phyloP scores from a whole-genome alignment of 2,797 vertebrate genomes.

The Tangara arthus region DNA sequence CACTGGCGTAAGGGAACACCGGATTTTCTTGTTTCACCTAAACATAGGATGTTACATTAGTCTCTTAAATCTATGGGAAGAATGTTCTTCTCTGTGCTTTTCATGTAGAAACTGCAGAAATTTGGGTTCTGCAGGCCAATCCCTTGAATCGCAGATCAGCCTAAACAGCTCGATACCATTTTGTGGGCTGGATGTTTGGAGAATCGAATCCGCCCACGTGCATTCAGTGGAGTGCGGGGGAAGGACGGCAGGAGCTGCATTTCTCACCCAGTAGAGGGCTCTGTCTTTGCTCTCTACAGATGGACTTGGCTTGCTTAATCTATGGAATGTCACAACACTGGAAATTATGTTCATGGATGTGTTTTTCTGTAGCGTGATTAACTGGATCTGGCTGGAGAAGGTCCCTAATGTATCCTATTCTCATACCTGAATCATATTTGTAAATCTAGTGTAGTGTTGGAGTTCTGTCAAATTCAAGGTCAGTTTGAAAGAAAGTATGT shows the following conservation, averaged over 20 bases:
- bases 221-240: background rate
- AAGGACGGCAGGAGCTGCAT: background rate
- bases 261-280: slow-evolving; percentile 26
- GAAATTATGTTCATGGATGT: background rate
- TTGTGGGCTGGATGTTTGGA: background rate
- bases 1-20: background rate
- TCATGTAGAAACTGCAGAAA: background rate
- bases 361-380: background rate
- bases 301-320: background rate
- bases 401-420: background rate
- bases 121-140: background rate
- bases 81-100: background rate
- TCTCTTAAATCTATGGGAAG: background rate
- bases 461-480: slow-evolving; percentile 44
- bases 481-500: background rate
- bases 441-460: background rate
- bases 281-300: background rate
- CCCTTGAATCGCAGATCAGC: background rate
- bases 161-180: background rate
- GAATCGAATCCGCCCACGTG: background rate
- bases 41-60: background rate
- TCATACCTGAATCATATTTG: slow-evolving; percentile 4
- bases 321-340: background rate
- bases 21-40: background rate
- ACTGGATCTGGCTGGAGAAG: background rate